Conservation (phyloP, 2,888 invertebrate species). For the Tinea pellionella region DNA sequence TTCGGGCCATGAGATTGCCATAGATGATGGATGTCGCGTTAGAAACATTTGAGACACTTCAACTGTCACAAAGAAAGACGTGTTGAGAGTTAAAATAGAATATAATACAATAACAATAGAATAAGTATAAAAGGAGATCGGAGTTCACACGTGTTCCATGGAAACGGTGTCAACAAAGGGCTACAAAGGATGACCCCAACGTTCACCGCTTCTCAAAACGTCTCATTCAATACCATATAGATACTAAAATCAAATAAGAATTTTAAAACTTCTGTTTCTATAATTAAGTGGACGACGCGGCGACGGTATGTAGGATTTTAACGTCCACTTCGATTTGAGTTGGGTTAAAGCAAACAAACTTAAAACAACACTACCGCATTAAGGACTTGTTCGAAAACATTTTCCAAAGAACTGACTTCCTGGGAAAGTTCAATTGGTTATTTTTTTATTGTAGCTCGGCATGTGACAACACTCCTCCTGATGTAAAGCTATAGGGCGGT, state of each 20-base stretch:
- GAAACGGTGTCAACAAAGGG: slow-evolving; percentile 38
- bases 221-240: neutral
- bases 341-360: slow-evolving; percentile 9
- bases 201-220: neutral
- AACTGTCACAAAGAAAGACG: slow-evolving; percentile 47
- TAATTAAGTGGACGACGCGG: neutral
- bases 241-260: neutral
- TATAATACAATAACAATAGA: slow-evolving; percentile 17
- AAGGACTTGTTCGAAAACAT: neutral
- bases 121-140: slow-evolving; percentile 32
- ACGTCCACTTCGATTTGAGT: neutral
- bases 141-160: slow-evolving; percentile 59
- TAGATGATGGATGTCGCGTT: slow-evolving; percentile 40
- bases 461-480: too few species aligned
- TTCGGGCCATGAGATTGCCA: slow-evolving; percentile 25
- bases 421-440: neutral
- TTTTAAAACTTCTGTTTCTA: neutral
- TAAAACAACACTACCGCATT: neutral
- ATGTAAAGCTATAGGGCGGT: too few species aligned
- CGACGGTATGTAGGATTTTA: neutral
- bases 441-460: too few species aligned
- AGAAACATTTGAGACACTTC: slow-evolving; percentile 60
- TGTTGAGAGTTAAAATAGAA: slow-evolving; percentile 30
- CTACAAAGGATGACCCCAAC: slow-evolving; percentile 22
- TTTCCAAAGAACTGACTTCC: neutral